Percentiles rank a stretch among this genome's conserved stretches.
Evolutionary conservation across 2,113 vertebrate species (phyloP).

Genomic region (Pontoporia blainvillei): DNA sequence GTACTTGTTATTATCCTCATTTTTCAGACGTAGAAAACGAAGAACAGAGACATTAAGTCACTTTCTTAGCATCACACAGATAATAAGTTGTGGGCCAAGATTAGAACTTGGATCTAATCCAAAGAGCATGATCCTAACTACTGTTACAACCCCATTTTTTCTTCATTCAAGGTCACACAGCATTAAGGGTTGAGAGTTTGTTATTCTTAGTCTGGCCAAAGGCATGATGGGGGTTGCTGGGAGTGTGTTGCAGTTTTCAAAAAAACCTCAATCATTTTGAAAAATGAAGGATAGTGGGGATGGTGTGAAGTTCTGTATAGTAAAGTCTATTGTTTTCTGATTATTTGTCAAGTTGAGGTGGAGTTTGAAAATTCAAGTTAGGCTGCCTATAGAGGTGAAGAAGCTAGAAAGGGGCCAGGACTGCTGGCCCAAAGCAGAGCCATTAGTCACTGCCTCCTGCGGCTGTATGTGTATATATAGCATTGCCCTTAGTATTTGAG

Average conservation of each 20-base stretch:
- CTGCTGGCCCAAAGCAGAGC: constrained; percentile 12
- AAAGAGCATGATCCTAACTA: constrained; percentile 12
- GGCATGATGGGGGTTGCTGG: neutral
- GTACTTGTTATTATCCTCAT: neutral
- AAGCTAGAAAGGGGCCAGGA: neutral
- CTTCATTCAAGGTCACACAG: neutral
- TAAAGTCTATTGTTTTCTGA: neutral
- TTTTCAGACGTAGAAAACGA: neutral
- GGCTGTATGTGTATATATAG: constrained; percentile 56
- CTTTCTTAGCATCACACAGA: neutral
- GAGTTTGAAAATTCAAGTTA: neutral
- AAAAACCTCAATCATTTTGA: constrained; percentile 11
- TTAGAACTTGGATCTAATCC: constrained; percentile 34
- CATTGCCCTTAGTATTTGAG: constrained; percentile 51
- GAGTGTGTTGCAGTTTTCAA: neutral
- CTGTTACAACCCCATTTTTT: neutral
- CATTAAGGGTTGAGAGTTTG: neutral
- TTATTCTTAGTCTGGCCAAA: neutral
- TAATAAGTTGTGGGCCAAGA: neutral
- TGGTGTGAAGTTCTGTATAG: neutral
- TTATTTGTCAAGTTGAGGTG: neutral
- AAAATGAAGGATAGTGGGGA: neutral
- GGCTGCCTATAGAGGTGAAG: neutral
- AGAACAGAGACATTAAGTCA: neutral
- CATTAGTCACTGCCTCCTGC: constrained; percentile 38